Conservation (phyloP, 2,888 invertebrate genomes). For the Homarus gammarus region DNA sequence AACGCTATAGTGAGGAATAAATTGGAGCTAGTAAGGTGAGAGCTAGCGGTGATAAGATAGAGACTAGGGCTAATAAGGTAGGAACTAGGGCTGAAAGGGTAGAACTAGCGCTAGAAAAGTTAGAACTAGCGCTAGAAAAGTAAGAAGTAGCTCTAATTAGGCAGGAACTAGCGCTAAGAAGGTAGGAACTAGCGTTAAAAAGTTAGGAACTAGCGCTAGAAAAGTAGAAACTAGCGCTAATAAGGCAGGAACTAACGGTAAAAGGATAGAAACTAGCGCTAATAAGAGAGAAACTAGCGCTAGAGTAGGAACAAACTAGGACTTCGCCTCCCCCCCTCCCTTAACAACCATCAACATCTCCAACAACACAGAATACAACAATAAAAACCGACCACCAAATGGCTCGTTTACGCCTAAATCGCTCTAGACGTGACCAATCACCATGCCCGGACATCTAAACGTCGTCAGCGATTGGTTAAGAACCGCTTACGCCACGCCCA, state of each 20-base stretch:
- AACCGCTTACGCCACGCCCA: not conserved
- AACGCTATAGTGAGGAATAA: too few species aligned
- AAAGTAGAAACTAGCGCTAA: not conserved
- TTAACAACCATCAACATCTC: too few species aligned
- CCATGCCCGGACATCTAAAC: not conserved
- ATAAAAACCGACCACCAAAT: not conserved
- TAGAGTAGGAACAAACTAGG: not conserved
- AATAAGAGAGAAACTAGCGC: not conserved
- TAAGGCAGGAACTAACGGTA: too few species aligned
- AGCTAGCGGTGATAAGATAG: too few species aligned
- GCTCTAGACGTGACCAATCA: not conserved
- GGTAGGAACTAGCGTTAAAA: not conserved
- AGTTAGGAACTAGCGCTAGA: not conserved
- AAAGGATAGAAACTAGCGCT: too few species aligned
- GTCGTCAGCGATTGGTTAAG: not conserved
- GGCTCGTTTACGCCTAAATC: not conserved
- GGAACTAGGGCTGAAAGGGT: not conserved
- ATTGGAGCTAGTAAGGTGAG: too few species aligned
- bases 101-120: not conserved
- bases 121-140: not conserved
- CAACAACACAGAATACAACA: too few species aligned
- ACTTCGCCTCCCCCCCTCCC: too few species aligned
- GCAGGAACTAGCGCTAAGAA: not conserved
- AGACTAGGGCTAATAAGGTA: not conserved
- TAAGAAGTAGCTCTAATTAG: not conserved